Evolutionary conservation across 2,797 vertebrate species (phyloP), one percentile per base, ranked within the genome.

Genomic region (Astyanax mexicanus): DNA sequence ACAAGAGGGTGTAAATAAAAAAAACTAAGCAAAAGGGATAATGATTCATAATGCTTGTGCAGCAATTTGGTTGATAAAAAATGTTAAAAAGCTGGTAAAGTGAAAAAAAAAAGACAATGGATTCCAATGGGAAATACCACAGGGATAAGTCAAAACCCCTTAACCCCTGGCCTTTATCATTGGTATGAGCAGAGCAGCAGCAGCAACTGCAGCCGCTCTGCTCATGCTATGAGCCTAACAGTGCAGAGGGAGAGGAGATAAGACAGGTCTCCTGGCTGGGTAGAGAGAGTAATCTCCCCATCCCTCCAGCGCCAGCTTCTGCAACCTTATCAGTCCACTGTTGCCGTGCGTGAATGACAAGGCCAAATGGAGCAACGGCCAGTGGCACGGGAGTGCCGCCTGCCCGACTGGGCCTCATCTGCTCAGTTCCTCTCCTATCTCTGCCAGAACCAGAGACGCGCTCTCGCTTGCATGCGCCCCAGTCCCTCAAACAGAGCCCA

Each of bases 401-500:
- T 76, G 38, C 32, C 32, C 35, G 8, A 66, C 58, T 52, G 21
- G n/a, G 44, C 62, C 52, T 58, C 73, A 25, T 58, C 52, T 6
- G 35, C 23, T 27, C 44, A 15, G 38, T 40, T 73, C 45, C 44
- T 51, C 29, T 47, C 29, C 37, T 52, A 69, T 76, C 44, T 72
- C 44, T 72, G 44, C 47, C 49, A 68, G 49, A 64, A 35, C 38
- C 71, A 64, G 65, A 69, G 72, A 70, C 58, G 42, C 15, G 9
- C 44, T 51, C 71, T 49, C 32, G 21, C 71, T 64, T 60, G 19
- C 37, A 76, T 29, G 71, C 40, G 44, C 35, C 61, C 35, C 58
- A 77, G 70, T 65, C 66, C 69, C 76, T 67, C 80, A 74, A 67
- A 68, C 44, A 68, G 58, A 57, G 62, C 62, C 65, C 37, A 77